Conservation (phyloP, 2,797 vertebrate species). For the Lepus townsendii region DNA sequence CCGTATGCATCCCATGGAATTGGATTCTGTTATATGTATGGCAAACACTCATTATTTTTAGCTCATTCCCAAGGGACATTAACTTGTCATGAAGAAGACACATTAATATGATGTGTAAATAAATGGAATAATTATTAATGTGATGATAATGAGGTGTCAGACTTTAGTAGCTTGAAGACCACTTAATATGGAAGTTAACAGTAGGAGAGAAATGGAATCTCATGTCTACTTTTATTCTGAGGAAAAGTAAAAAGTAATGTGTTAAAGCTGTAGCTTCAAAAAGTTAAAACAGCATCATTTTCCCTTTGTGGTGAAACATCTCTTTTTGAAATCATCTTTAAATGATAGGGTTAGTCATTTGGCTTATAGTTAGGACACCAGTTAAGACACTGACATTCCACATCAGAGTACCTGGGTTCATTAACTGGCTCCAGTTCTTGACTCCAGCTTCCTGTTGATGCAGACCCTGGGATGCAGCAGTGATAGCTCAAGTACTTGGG, state of each 20-base stretch:
- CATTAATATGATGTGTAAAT: conserved; percentile 56
- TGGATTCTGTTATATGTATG: conserved; percentile 18
- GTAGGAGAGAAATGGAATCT: not conserved
- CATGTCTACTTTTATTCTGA: not conserved
- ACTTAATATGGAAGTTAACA: conserved; percentile 49
- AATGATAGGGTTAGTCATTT: not conserved
- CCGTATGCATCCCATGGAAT: conserved; percentile 33
- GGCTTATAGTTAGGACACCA: no score
- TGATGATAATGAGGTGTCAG: conserved; percentile 27
- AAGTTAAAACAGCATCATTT: conserved; percentile 1
- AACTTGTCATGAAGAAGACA: conserved; percentile 34
- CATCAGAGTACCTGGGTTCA: no score
- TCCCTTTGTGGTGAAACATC: not conserved
- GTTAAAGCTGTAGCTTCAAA: conserved; percentile 4
- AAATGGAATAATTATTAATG: conserved; percentile 52
- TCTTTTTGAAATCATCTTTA: conserved; percentile 47
- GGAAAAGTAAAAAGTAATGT: not conserved
- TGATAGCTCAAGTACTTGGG: no score
- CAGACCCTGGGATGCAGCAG: no score
- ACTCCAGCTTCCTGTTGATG: no score
- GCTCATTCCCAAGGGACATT: conserved; percentile 51
- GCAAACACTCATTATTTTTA: conserved; percentile 68
- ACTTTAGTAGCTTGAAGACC: not conserved
- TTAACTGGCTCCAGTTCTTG: no score
- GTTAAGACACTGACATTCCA: no score